These are phyloP conservation scores for Bubo bubo DNA, from an alignment of 2,113 vertebrate species.

Conservation along the genomic window DNA sequence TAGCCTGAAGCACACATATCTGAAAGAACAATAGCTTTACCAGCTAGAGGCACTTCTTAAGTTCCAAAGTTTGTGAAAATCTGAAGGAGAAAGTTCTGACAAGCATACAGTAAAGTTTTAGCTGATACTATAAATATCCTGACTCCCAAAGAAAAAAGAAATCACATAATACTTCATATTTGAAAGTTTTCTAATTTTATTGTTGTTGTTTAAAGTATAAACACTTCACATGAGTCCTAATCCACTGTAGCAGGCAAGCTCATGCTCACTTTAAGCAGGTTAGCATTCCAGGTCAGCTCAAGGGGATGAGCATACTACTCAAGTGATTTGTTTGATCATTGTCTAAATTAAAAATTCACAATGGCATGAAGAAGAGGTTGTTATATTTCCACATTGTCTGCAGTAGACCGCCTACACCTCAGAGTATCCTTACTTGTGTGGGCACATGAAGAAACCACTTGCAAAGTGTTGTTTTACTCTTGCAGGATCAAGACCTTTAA, in stretches of 20 bases:
- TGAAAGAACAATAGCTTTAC: background rate
- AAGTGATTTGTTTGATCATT: background rate
- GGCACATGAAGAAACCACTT: background rate
- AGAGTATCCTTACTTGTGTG: background rate
- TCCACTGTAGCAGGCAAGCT: background rate
- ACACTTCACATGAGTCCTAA: background rate
- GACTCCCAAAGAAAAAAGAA: background rate
- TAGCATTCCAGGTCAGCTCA: conserved; percentile 49
- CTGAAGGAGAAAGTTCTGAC: background rate
- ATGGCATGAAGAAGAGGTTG: background rate
- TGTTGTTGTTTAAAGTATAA: background rate
- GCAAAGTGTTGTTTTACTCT: conserved; percentile 8
- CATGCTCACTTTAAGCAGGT: conserved; percentile 34
- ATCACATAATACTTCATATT: background rate
- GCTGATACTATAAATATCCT: background rate
- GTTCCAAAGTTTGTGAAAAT: background rate
- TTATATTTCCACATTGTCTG: background rate
- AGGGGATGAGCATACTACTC: conserved; percentile 3
- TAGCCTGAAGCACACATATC: background rate
- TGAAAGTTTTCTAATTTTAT: conserved; percentile 8
- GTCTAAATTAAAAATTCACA: conserved; percentile 6
- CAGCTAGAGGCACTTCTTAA: background rate
- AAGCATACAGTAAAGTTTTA: background rate
- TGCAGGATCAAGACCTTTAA: conserved; percentile 52
- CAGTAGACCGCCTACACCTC: background rate